Base-by-base conservation (phyloP, 1,140 invertebrate genomes). In the Drosophila lowei region DNA sequence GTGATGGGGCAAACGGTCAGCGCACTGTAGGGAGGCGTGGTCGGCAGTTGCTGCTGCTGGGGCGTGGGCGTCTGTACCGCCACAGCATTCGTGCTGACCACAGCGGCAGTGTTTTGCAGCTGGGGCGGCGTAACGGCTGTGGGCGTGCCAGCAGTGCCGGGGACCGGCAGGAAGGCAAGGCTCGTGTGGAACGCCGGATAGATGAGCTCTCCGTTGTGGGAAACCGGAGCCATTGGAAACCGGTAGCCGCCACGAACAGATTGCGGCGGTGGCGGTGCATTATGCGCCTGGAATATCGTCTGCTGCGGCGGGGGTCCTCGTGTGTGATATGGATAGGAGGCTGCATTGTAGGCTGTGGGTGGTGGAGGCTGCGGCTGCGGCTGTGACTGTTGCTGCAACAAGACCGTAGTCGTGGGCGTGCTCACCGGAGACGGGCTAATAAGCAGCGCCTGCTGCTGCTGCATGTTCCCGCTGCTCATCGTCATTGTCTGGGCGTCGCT, bases 101-200 rank as follows among this genome's bases (percentile, higher is more conserved):
- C 79, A 2, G 72, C 38, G 8, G 63, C 64, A 6, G 77, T 92
- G 91, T 56, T 94, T 83, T 50, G 91, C 79, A 65, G 77, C 62
- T 92, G 92, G 65, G 91, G 92, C 76, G 74, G 74, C n/a, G 90
- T 92, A 47, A 89, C 56, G 90, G 92, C 92, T 44, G 91, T 91
- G 6, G 91, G 78, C 23, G 71, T 71, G 11, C 72, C 79, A 25
- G 25, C 67, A 91, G 92, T 38, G 34, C 34, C 90, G 63, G 94
- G 41, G 83, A 92, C 92, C 42, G 91, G 79, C 48, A 84, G 21
- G 42, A 77, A 88, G n/a, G 80, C 42, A 57, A 84, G 48, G 15
- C 70, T 93, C 89, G 72, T 88, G 79, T 88, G 92, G 92, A 85
- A 92, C 83, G 74, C 48, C 67, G 71, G 93, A 90, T 91, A 89